Conservation (phyloP, 2,113 vertebrate genomes). For the Engystomops pustulosus region DNA sequence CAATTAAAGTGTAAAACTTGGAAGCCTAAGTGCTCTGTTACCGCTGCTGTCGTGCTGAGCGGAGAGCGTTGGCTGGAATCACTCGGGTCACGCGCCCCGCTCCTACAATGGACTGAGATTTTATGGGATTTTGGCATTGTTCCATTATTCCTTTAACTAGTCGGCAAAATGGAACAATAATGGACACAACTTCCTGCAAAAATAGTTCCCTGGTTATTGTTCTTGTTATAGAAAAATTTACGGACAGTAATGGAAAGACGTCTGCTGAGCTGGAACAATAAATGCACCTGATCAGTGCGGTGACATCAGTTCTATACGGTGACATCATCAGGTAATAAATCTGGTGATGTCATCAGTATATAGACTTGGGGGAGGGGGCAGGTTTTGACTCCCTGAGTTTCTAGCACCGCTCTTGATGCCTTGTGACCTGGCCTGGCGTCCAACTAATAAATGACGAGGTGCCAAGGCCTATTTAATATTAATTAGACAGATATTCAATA, state of each 20-base stretch:
- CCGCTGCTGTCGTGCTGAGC: background rate
- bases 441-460: too few relatives aligned
- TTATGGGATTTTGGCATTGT: background rate
- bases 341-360: background rate
- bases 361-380: too few relatives aligned
- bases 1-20: background rate
- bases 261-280: background rate
- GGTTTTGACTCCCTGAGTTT: too few relatives aligned
- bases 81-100: background rate
- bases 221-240: background rate
- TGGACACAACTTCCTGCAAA: background rate
- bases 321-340: background rate
- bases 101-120: background rate
- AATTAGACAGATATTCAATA: background rate
- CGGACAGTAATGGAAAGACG: background rate
- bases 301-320: background rate
- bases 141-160: background rate
- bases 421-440: too few relatives aligned
- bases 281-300: background rate
- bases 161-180: background rate
- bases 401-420: too few relatives aligned
- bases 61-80: too few relatives aligned
- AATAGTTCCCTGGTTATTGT: background rate
- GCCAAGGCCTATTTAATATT: too few relatives aligned
- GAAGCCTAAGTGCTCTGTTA: conserved; percentile 18